These are phyloP conservation scores for Allophyes oxyacanthae DNA, from an alignment of 2,888 invertebrate genomes.

Conservation along the genomic window DNA sequence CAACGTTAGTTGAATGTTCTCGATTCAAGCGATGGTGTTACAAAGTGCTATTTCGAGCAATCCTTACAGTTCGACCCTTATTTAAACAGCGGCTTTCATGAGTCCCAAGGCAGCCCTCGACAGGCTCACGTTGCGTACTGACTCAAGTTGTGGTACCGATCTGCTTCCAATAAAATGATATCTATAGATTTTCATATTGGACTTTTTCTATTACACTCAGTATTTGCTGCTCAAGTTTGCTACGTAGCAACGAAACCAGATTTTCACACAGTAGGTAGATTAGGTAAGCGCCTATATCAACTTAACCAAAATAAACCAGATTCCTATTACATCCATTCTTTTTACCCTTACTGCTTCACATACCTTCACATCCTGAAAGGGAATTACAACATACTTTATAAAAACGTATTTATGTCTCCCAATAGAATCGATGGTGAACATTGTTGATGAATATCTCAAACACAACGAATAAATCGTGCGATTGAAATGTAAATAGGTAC, in stretches of 20 bases:
- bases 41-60: constrained; percentile 56
- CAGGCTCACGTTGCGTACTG: constrained; percentile 62
- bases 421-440: constrained; percentile 55
- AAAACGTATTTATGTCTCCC: constrained; percentile 47
- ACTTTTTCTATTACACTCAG: constrained; percentile 52
- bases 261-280: constrained; percentile 5
- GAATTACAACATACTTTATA: constrained; percentile 48
- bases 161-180: constrained; percentile 56
- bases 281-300: too few species aligned
- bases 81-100: constrained; percentile 65
- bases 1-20: constrained; percentile 47
- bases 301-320: neutral
- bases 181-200: constrained; percentile 55
- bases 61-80: constrained; percentile 59
- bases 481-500: constrained; percentile 83
- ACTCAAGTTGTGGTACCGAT: constrained; percentile 62
- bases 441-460: constrained; percentile 74
- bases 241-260: constrained; percentile 4
- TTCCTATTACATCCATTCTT: constrained; percentile 11
- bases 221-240: constrained; percentile 25
- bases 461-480: constrained; percentile 75
- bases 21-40: constrained; percentile 49
- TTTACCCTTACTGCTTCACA: constrained; percentile 5
- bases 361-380: constrained; percentile 21
- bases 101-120: constrained; percentile 62